Evolutionary conservation across 2,113 vertebrate species (phyloP), one percentile per base, ranked within the genome.

Genomic region (Nothocercus nigrocapillus): DNA sequence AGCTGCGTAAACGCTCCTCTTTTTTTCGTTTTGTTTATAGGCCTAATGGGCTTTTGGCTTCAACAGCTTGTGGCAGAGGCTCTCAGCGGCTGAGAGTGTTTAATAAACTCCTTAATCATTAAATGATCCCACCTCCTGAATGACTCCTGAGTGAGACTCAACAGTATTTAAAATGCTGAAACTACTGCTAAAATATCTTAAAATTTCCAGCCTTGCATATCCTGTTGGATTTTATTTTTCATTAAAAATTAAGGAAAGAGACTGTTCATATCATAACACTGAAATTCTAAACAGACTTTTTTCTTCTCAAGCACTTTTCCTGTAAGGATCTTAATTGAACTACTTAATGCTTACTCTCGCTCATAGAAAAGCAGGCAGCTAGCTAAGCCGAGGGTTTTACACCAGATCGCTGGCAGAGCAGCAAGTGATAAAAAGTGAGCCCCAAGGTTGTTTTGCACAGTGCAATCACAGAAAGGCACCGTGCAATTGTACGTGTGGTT

Each of bases 11-110:
- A 95, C 49, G 73, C 30, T 58, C 54, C 28, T 30, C 28, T 88
- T 24, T 56, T 47, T 10, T 47, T 47, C 20, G 49, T 63, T 91
- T 66, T 84, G 82, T 78, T 82, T 95, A 90, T 79, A 84, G 92
- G 79, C 85, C 69, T 96, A 92, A 90, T 84, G 80, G 79, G 85
- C n/a, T 62, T 92, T 89, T 95, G 94, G 89, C 91, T 93, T 87
- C 27, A 8, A 44, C 14, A 36, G 24, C 13, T 92, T 59, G 11
- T 79, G 81, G 49, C 81, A 89, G 32, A 70, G 28, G 69, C 16
- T 84, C 73, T 18, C 77, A 66, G 14, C 34, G 49, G 40, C 92
- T 85, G 77, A 73, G 70, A 89, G 59, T 30, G 93, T 68, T 58
- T 58, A 58, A 58, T 58, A 58, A 30, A 58, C 54, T 58, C 54